These are phyloP conservation scores for Drosophila pseudotalamancana DNA, from an alignment of 2,888 invertebrate species.

Conservation along the genomic window DNA sequence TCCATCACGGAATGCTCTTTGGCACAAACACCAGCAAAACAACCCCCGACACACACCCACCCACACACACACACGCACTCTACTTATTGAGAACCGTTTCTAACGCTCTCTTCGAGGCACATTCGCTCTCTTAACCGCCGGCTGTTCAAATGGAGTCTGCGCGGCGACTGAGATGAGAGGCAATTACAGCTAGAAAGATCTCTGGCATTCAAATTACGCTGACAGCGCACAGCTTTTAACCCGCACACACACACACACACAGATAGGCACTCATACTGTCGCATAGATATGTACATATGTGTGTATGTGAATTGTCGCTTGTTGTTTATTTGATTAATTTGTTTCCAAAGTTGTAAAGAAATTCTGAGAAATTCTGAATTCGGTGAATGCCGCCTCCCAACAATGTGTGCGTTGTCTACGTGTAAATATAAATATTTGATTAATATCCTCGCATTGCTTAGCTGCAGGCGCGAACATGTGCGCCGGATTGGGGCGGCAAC, in stretches of 20 bases:
- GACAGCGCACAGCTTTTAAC: constrained; percentile 57
- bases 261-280: background rate
- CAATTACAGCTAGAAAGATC: constrained; percentile 22
- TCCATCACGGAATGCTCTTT: constrained; percentile 21
- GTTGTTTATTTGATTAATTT: constrained; percentile 74
- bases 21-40: constrained; percentile 29
- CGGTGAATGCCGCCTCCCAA: constrained; percentile 51
- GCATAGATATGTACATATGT: background rate
- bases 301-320: constrained; percentile 55
- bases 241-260: constrained; percentile 15
- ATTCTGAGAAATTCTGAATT: constrained; percentile 70
- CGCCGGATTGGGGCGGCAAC: constrained; percentile 6
- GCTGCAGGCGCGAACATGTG: constrained; percentile 61
- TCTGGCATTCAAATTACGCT: constrained; percentile 34
- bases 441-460: constrained; percentile 65
- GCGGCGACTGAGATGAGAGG: constrained; percentile 36
- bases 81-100: constrained; percentile 3
- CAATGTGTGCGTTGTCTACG: constrained; percentile 51
- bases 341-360: constrained; percentile 65
- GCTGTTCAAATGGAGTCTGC: constrained; percentile 44
- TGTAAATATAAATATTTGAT: constrained; percentile 78
- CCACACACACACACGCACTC: background rate
- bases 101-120: constrained; percentile 11
- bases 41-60: constrained; percentile 30
- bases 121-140: constrained; percentile 8